Evolutionary conservation across 2,888 invertebrate species (phyloP).

Genomic region (Drosophila longiperda): DNA sequence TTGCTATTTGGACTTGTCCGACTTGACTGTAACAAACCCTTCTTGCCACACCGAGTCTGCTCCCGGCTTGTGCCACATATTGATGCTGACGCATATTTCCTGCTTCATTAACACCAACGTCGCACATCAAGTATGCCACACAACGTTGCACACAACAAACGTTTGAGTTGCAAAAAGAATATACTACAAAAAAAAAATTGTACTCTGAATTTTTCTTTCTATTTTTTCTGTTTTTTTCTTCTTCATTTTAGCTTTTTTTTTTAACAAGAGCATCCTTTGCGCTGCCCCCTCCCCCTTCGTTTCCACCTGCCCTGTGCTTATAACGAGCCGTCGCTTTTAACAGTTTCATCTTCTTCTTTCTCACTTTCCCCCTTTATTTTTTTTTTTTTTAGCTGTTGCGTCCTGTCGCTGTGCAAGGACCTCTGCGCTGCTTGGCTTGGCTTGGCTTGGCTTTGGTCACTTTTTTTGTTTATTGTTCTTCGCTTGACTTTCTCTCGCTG

Average conservation of each 20-base stretch:
- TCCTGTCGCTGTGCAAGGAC: constrained; percentile 41
- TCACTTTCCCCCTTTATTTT: neutral
- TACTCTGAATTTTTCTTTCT: constrained; percentile 33
- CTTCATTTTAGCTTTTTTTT: neutral
- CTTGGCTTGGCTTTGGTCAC: constrained; percentile 45
- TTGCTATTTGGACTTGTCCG: neutral
- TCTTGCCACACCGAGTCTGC: neutral
- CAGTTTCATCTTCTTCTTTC: constrained; percentile 13
- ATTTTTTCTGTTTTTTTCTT: constrained; percentile 1
- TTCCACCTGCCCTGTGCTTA: constrained; percentile 62
- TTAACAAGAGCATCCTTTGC: neutral
- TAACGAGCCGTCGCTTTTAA: constrained; percentile 62
- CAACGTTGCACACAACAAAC: constrained; percentile 33
- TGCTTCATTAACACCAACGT: constrained; percentile 72
- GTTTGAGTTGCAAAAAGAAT: constrained; percentile 20
- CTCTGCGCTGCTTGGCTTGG: constrained; percentile 8
- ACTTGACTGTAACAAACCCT: constrained; percentile 23
- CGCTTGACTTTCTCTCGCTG: constrained; percentile 16
- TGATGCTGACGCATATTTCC: constrained; percentile 77
- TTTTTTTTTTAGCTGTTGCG: constrained; percentile 18
- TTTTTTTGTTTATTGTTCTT: constrained; percentile 40
- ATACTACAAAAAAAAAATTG: constrained; percentile 35
- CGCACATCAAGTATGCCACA: constrained; percentile 69
- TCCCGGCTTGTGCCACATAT: constrained; percentile 45
- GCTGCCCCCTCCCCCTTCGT: neutral